Evolutionary conservation across 1,140 invertebrate species (phyloP).

Genomic region (Venustaconcha ellipsiformis): DNA sequence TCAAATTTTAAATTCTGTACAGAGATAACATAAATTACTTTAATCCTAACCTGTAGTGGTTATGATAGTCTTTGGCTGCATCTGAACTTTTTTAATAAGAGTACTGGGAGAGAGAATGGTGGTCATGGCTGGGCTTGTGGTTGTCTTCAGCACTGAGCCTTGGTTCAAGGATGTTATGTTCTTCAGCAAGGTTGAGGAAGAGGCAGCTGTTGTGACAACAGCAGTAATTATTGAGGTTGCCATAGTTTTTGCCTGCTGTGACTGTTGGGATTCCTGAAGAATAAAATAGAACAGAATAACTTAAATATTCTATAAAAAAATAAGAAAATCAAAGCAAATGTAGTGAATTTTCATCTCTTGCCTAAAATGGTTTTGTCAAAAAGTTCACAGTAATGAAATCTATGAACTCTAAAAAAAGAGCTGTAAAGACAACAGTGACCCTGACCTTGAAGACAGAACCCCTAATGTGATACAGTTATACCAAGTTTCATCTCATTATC

Average conservation of each 20-base stretch:
- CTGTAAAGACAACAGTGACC: no score
- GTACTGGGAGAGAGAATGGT: conserved; percentile 46
- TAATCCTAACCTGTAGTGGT: conserved; percentile 26
- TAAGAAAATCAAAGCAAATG: no score
- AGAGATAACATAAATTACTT: conserved; percentile 1
- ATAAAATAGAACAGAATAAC: no score
- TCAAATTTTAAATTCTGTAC: neutral
- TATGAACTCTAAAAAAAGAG: no score
- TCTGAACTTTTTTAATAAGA: conserved; percentile 49
- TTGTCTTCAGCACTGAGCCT: conserved; percentile 36
- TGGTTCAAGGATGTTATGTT: conserved; percentile 30
- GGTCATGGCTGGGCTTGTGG: conserved; percentile 23
- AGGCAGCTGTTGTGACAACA: conserved; percentile 23
- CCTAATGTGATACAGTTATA: no score
- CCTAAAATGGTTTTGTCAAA: no score
- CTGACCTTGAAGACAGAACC: no score
- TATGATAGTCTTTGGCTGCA: conserved; percentile 58
- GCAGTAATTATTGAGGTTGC: conserved; percentile 48
- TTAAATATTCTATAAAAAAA: no score
- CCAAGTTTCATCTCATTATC: no score
- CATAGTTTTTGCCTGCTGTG: neutral
- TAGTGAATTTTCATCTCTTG: no score
- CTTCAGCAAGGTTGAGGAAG: conserved; percentile 45
- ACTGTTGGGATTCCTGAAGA: no score
- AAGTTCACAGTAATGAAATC: no score